Base-by-base conservation (phyloP, 2,113 vertebrate genomes). In the Mormyrus iriodes region DNA sequence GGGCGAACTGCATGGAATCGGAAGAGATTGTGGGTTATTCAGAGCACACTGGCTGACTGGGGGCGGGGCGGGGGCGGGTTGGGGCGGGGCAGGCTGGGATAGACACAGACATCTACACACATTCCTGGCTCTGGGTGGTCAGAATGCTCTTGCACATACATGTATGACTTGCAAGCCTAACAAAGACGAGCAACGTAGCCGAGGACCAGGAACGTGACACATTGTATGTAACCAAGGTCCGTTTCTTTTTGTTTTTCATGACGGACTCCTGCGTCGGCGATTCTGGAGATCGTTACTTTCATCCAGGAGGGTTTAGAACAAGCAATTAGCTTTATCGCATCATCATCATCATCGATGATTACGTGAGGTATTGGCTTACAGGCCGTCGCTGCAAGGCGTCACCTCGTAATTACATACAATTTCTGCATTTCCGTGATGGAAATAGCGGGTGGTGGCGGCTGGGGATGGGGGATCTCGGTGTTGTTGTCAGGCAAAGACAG, bases 1-100 rank as follows among this genome's bases (percentile, higher is more conserved):
- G 96, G 97, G 96, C 96, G 97, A 97, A 97, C 98, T 99, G 97
- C 95, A 96, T 95, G 93, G 93, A 95, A 92, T 96, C 92, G 93
- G 96, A 96, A 97, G 94, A 98, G 94, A 97, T 95, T 93, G 97
- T 94, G 95, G 94, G 94, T 95, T 95, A 94, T 97, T 96, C 88
- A 95, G 95, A 93, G 89, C 91, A 95, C 91, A 95, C 93, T 94
- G 95, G 92, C 90, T 94, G 93, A 87, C 52, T 90, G 89, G 35
- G 61, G 61, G 61, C n/a, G n/a, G n/a, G 61, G 24, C 1, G 24
- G 55, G 51, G 19, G n/a, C 44, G 85, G 55, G 4, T 49, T 17
- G 93, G 92, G 91, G 90, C 90, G 89, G 49, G 93, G 96, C 92
- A 94, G 93, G 91, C 92, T 93, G 92, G 93, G 92, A 92, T 91